These are phyloP conservation scores for Chromobotia macracanthus DNA, from an alignment of 2,797 vertebrate genomes.

Conservation along the genomic window DNA sequence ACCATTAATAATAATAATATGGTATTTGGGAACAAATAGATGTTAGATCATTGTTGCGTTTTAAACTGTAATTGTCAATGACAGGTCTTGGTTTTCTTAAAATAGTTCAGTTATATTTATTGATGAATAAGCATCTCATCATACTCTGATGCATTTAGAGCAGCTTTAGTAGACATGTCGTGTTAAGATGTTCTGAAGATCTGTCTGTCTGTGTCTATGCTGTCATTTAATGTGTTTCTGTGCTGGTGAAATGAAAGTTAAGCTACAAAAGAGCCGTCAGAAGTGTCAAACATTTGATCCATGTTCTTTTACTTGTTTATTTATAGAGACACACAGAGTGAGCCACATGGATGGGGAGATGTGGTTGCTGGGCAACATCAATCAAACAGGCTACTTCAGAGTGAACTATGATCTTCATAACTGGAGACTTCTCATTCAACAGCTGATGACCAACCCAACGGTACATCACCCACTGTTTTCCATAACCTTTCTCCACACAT, in stretches of 20 bases:
- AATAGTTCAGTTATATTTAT: too few species aligned
- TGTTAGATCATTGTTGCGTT: too few species aligned
- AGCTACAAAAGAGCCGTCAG: constrained; percentile 31
- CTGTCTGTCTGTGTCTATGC: neutral
- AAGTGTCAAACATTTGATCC: constrained; percentile 2
- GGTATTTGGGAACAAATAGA: too few species aligned
- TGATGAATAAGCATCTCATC: too few species aligned
- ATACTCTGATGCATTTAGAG: too few species aligned
- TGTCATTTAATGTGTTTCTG: neutral
- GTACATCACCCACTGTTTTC: constrained; percentile 74
- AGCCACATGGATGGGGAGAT: constrained; percentile 80
- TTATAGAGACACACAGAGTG: constrained; percentile 87
- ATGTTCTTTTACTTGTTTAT: constrained; percentile 25
- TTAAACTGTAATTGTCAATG: too few species aligned
- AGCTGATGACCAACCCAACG: constrained; percentile 87
- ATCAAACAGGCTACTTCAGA: constrained; percentile 96
- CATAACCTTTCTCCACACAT: neutral
- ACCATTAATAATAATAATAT: too few species aligned
- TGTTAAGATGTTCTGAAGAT: neutral
- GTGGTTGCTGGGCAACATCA: constrained; percentile 96
- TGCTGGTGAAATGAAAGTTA: neutral
- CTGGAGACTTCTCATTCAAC: constrained; percentile 92
- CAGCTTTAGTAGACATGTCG: too few species aligned
- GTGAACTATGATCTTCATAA: constrained; percentile 97
- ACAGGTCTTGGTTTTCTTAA: too few species aligned